Evolutionary conservation across 2,113 vertebrate genomes (phyloP).

Genomic region (Meles meles): DNA sequence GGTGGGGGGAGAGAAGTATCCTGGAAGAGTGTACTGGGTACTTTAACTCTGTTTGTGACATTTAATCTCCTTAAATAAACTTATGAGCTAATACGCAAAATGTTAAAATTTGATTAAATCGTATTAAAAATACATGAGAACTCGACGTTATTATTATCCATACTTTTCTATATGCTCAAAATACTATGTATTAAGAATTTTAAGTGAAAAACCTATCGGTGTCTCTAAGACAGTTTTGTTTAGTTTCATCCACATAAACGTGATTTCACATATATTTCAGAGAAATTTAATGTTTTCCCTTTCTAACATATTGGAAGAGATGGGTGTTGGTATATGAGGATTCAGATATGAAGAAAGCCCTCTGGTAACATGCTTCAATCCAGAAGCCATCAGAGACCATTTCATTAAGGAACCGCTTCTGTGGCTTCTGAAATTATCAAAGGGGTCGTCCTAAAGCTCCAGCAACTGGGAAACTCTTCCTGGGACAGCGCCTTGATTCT

Average conservation of each 20-base stretch:
- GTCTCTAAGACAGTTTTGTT: not conserved
- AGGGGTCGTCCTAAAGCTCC: not conserved
- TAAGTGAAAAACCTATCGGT: not conserved
- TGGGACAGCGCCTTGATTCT: not conserved
- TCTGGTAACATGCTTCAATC: not conserved
- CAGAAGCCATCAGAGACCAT: not conserved
- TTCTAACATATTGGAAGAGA: not conserved
- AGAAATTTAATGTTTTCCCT: not conserved
- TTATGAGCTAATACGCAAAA: not conserved
- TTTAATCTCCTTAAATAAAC: not conserved
- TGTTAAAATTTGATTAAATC: not conserved
- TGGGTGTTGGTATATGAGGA: not conserved
- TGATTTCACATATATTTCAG: not conserved
- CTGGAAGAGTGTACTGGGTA: not conserved
- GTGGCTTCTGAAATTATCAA: not conserved
- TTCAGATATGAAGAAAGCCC: not conserved
- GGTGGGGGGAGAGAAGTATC: not conserved
- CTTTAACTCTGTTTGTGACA: not conserved
- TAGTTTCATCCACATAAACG: not conserved
- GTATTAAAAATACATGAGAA: not conserved
- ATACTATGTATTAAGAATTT: not conserved
- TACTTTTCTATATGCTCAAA: not conserved
- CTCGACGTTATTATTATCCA: not conserved
- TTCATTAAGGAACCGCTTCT: not conserved
- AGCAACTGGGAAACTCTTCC: not conserved